These are phyloP conservation scores for Oreochromis tanganicae DNA, from an alignment of 2,113 vertebrate genomes.

Conservation along the genomic window DNA sequence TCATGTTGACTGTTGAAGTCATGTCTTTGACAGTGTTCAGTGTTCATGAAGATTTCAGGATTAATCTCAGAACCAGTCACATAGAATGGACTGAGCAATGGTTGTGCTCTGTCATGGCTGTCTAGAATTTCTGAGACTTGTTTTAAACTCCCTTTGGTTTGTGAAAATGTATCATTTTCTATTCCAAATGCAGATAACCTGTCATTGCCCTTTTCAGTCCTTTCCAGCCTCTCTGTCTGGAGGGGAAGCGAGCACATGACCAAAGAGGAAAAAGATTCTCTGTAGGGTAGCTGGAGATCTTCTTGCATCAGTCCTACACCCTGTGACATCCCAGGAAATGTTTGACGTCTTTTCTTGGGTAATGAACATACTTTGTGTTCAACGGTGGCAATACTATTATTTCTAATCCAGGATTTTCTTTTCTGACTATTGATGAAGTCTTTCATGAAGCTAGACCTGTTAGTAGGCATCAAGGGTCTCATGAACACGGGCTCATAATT, in stretches of 20 bases:
- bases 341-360: conserved; percentile 67
- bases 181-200: conserved; percentile 2
- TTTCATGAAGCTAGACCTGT: conserved; percentile 56
- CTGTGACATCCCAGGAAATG: conserved; percentile 63
- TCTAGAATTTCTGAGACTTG: conserved; percentile 17
- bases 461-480: conserved; percentile 34
- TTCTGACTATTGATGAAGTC: conserved; percentile 49
- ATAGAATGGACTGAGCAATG: conserved; percentile 1
- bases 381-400: conserved; percentile 56
- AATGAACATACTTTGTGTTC: conserved; percentile 35
- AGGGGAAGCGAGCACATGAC: conserved; percentile 50
- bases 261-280: conserved; percentile 69
- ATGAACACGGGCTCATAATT: conserved; percentile 12
- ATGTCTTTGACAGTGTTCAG: not conserved
- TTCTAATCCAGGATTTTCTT: conserved; percentile 43
- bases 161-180: conserved; percentile 41
- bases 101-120: not conserved
- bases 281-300: conserved; percentile 25
- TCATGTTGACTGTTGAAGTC: not conserved
- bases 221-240: conserved; percentile 46
- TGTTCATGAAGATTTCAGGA: conserved; percentile 23
- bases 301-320: conserved; percentile 12
- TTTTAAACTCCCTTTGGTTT: conserved; percentile 9
- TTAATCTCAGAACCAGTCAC: conserved; percentile 46
- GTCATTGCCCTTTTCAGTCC: conserved; percentile 7